A percentile compares a stretch with the other conserved stretches of the same genome.
These are phyloP conservation scores for Ornithoptera priamus DNA, from an alignment of 2,888 invertebrate genomes.

Conservation along the genomic window DNA sequence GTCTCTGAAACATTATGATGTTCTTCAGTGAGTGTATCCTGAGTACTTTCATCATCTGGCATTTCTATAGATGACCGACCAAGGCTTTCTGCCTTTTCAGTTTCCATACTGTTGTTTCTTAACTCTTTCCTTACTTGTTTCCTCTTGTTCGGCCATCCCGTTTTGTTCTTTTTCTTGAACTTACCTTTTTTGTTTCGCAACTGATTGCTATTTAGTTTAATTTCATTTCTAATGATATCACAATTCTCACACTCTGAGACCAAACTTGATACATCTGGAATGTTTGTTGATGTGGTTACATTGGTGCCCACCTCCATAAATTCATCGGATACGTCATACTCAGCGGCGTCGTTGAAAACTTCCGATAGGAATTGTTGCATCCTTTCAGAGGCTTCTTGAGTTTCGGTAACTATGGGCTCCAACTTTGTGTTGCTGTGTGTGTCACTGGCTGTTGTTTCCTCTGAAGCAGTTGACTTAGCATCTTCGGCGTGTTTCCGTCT, in stretches of 20 bases:
- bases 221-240: constrained; percentile 65
- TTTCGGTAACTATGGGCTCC: constrained; percentile 56
- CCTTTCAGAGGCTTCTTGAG: constrained; percentile 63
- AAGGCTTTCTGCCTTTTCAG: constrained; percentile 53
- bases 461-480: constrained; percentile 70
- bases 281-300: constrained; percentile 54
- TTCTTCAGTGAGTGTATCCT: constrained; percentile 58
- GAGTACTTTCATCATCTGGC: constrained; percentile 58
- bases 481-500: constrained; percentile 72
- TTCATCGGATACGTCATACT: constrained; percentile 73
- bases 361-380: constrained; percentile 68
- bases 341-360: constrained; percentile 69
- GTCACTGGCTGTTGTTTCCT: constrained; percentile 63
- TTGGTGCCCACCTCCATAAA: constrained; percentile 58
- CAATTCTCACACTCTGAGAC: constrained; percentile 70
- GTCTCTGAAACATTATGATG: constrained; percentile 50
- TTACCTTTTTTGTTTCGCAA: constrained; percentile 66
- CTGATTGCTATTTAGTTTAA: constrained; percentile 48
- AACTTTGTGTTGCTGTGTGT: constrained; percentile 54
- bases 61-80: constrained; percentile 61
- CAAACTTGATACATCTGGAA: constrained; percentile 70
- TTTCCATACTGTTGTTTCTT: constrained; percentile 53
- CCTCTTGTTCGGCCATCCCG: constrained; percentile 88
- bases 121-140: constrained; percentile 60
- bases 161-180: constrained; percentile 86